These are phyloP conservation scores for Hestina assimilis DNA, from an alignment of 1,140 invertebrate genomes.

Conservation along the genomic window DNA sequence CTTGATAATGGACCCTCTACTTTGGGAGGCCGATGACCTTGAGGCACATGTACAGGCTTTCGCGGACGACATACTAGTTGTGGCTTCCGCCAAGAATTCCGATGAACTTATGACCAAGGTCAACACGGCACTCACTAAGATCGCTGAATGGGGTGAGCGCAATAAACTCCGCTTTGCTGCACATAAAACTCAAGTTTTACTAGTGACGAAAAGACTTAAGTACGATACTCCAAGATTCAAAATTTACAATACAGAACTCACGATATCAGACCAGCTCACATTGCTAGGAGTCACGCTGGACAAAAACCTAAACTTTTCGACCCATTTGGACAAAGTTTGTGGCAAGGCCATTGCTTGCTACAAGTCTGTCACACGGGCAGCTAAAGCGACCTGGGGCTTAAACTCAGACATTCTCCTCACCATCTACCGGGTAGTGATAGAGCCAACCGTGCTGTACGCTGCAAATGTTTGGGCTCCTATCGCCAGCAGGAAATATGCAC, in stretches of 20 bases:
- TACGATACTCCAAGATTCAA: neutral
- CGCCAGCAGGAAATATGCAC: neutral
- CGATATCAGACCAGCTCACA: neutral
- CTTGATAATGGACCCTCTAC: conserved; percentile 18
- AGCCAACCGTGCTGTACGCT: neutral
- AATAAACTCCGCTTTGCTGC: conserved; percentile 7
- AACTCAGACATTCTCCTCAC: neutral
- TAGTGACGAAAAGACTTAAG: neutral
- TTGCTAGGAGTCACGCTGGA: neutral
- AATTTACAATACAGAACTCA: neutral
- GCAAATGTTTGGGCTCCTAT: neutral
- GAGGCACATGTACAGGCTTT: conserved; percentile 22
- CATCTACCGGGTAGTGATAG: neutral
- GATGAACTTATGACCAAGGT: neutral
- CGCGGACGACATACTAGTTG: conserved; percentile 24
- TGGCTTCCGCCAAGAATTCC: neutral
- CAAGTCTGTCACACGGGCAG: neutral
- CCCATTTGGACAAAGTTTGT: neutral
- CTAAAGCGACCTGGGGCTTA: neutral
- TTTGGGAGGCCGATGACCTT: neutral
- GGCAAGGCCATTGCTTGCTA: neutral
- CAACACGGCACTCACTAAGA: neutral
- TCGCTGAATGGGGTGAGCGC: neutral
- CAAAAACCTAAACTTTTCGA: neutral
- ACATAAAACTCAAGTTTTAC: conserved; percentile 1